phyloP scores from a whole-genome alignment of 2,797 vertebrate species.

The Mus spretus region DNA sequence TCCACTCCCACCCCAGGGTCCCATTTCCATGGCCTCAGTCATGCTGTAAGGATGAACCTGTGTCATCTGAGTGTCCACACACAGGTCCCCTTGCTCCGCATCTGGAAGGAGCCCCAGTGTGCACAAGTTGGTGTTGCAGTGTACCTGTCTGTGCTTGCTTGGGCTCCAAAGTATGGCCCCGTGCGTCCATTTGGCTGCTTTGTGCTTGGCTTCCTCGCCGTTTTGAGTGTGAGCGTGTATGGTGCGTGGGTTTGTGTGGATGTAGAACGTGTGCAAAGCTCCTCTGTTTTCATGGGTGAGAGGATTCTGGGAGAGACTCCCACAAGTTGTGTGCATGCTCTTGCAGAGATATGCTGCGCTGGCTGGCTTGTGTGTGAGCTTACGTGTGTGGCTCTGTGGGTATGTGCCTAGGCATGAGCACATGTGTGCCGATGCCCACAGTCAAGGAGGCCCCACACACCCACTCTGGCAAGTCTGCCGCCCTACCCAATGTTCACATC shows the following conservation, averaged over 20 bases:
- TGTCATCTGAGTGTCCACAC: neutral
- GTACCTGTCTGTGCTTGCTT: neutral
- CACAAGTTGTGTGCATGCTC: neutral
- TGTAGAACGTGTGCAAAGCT: neutral
- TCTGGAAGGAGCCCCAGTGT: neutral
- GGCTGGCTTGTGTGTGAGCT: neutral
- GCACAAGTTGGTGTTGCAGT: neutral
- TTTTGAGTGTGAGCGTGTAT: neutral
- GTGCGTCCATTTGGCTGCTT: neutral
- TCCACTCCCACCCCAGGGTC: neutral
- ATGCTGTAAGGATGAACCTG: neutral
- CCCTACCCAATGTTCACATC: neutral
- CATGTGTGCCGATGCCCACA: neutral
- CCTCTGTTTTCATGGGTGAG: neutral
- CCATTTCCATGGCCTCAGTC: neutral
- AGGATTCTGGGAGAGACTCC: neutral
- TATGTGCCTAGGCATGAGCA: neutral
- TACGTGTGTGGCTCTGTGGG: neutral
- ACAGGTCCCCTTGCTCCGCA: neutral
- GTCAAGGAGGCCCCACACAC: neutral
- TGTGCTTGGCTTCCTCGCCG: neutral
- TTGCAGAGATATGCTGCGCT: fast-evolving
- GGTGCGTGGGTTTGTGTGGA: neutral
- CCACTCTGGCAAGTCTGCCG: fast-evolving
- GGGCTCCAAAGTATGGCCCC: too few species aligned